Percentiles rank a stretch among this genome's conserved stretches.
Evolutionary conservation across 2,113 vertebrate species (phyloP).

Genomic region (Athene cunicularia): DNA sequence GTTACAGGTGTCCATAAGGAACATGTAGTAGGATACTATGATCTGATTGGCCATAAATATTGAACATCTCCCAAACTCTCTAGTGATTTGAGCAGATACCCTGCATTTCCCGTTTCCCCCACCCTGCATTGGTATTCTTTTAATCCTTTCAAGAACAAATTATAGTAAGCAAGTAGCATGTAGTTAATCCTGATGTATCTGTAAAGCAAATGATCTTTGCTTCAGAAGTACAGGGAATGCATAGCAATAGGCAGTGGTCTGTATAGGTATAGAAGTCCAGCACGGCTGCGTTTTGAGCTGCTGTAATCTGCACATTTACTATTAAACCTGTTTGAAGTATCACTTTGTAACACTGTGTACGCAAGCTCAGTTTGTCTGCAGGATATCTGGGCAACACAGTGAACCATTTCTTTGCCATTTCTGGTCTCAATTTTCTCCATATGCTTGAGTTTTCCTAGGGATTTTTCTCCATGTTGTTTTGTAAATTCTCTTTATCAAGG

Average conservation of each 20-base stretch:
- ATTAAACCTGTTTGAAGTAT: neutral
- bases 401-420: neutral
- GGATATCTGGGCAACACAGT: neutral
- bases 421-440: neutral
- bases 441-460: neutral
- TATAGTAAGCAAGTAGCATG: neutral
- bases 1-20: neutral
- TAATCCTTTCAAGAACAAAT: neutral
- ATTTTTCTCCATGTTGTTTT: neutral
- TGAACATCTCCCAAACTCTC: neutral
- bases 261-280: neutral
- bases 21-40: neutral
- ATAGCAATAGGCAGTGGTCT: neutral
- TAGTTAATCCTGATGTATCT: neutral
- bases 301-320: neutral
- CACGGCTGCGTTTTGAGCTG: neutral
- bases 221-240: neutral
- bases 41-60: neutral
- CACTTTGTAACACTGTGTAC: neutral
- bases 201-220: neutral
- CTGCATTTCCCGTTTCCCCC: fast-evolving
- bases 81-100: neutral
- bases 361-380: neutral
- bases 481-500: neutral
- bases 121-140: neutral